These are phyloP conservation scores for Dinocampus coccinellae DNA, from an alignment of 2,888 invertebrate species.

Conservation along the genomic window DNA sequence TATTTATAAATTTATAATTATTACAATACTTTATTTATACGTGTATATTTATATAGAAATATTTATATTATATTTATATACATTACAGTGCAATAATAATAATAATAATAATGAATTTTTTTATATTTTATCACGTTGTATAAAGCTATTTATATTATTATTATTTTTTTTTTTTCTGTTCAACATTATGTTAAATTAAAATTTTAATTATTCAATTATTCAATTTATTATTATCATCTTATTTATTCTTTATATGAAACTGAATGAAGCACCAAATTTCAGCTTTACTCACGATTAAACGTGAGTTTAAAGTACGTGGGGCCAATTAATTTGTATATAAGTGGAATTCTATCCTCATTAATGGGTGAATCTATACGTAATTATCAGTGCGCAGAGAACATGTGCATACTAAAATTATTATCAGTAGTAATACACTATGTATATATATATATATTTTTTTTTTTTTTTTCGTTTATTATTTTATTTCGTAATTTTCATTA, in stretches of 20 bases:
- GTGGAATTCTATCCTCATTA: neutral
- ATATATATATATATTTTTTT: too few species aligned
- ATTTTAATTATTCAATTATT: neutral
- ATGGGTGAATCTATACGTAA: neutral
- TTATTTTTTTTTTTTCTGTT: too few species aligned
- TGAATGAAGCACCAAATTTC: neutral
- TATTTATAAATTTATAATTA: neutral
- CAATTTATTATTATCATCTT: too few species aligned
- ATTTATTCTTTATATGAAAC: too few species aligned
- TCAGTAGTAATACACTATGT: neutral
- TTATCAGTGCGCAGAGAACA: constrained; percentile 1
- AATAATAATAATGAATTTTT: too few species aligned
- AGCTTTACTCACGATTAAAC: neutral
- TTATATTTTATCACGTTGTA: too few species aligned
- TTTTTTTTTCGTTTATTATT: too few species aligned
- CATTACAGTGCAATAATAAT: too few species aligned
- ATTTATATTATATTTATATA: too few species aligned
- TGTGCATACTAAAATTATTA: neutral
- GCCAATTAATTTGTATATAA: neutral
- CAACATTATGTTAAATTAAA: too few species aligned
- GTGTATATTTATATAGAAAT: too few species aligned
- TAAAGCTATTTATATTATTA: too few species aligned
- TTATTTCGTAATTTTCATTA: neutral
- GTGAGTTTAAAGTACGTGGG: neutral
- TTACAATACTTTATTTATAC: neutral